Base-by-base conservation (phyloP, 2,888 invertebrate species). In the Mycalesis mineus region DNA sequence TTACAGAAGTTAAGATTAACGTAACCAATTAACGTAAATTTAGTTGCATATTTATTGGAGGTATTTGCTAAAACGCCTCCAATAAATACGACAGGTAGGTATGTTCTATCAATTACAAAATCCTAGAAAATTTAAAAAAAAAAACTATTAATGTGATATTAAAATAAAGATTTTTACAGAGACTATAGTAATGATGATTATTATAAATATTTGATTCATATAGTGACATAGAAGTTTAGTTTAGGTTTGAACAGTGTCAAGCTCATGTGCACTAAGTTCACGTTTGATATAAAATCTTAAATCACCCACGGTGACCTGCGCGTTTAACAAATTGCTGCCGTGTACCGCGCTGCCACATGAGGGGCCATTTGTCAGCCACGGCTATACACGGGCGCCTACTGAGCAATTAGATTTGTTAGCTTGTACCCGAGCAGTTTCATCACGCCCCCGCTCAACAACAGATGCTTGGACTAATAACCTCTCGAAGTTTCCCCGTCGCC, bases 401-500 rank as follows among this genome's bases (percentile, higher is more conserved):
- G 86, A 85, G 89, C 89, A 89, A 89, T 88, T 88, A 89, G 89
- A 88, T 89, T 88, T 88, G 89, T 88, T 88, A 88, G 85, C 84
- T 84, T 88, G 88, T 88, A 88, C 84, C 84, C 82, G 84, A 79
- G 79, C 84, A 88, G 86, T 86, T 86, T 85, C 88, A 87, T 87
- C 88, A 88, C 87, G 83, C 89, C 88, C 88, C 86, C 87, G 84
- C 83, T 86, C 88, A 88, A 90, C 90, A 90, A 90, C 90, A 90
- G 90, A 90, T 90, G 90, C 90, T 89, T 87, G 88, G 90, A 90
- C 90, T 90, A 90, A 90, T 90, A 90, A 90, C 90, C 90, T 90
- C 90, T 90, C 90, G 87, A 90, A 90, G 90, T 89, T 89, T 83
- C 88, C 86, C 85, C 84, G 77, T 73, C 66, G 66, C 83, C 78